Evolutionary conservation across 2,113 vertebrate species (phyloP), one percentile per base, ranked within the genome.

Genomic region (Cathartes aura): DNA sequence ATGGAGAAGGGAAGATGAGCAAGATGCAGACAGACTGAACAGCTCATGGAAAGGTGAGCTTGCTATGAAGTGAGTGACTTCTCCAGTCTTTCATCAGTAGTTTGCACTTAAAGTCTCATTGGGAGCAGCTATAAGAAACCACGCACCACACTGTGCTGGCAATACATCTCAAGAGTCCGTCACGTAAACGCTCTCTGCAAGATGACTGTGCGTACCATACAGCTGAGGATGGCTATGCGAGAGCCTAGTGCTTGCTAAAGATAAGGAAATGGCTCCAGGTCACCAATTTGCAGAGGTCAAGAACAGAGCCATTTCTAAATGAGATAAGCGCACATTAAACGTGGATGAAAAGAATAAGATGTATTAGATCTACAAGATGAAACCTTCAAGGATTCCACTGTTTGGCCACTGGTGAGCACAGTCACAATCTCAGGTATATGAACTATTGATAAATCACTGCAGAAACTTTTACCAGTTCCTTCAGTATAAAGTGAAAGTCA

Each of bases 161-260:
- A 64, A 34, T 1, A 48, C 13, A 16, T 34, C 30, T 58, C 26
- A 42, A 22, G 43, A 16, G 27, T 23, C 43, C 4, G 1, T 8
- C 3, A 1, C 9, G 32, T 38, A 19, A 78, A 63, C 12, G 2
- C 43, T 48, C 48, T 32, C 12, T 0, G 0, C 14, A 50, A 72
- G 42, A 22, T 32, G 42, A 50, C 32, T 15, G 17, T 4, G 16
- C 3, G 3, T 24, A 40, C 24, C 11, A 34, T 0, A 12, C 55
- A 78, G n/a, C 21, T 82, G 50, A 74, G 32, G 59, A 15, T 36
- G 11, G 40, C 74, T 79, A 34, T 38, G 6, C 3, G 62, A 62
- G 36, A 75, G 58, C 29, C 18, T 40, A 26, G 9, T 30, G 47
- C 18, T 47, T 38, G 15, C 34, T 53, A 34, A 55, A 38, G 30